Base-by-base conservation (phyloP, 2,113 vertebrate genomes). In the Microcebus ravelobensis region DNA sequence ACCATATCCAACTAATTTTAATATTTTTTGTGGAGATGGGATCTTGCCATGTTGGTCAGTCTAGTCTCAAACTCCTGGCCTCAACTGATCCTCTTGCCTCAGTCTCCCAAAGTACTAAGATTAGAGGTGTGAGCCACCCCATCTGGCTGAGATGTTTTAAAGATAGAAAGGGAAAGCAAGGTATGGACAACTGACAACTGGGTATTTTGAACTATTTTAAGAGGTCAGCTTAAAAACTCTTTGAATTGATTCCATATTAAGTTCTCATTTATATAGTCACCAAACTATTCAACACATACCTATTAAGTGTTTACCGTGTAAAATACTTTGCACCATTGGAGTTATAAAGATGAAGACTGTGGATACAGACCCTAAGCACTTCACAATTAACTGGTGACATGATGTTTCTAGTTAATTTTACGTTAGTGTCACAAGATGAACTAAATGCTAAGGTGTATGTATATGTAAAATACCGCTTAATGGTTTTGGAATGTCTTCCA, bases 161-260 rank as follows among this genome's bases (percentile, higher is more conserved):
- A 95, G 55, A 71, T 0, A 91, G 67, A 92, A 39, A 67, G 36
- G 77, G 20, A 86, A 91, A 67, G 77, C 39, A 77, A 48, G 31
- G 25, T 65, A 73, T 27, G 48, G n/a, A 57, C 48, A 12, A 45
- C 25, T 73, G 68, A 94, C 45, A 76, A 6, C 20, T 57, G 23
- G 45, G 10, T 39, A 92, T 68, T 52, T 82, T 92, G 45, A 95
- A 71, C 18, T 81, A 86, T 25, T 71, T 52, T 10, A 90, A 61
- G 42, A 87, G 48, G 68, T 31, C 45, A 90, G 20, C 11, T 25
- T 90, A 18, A 87, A 94, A 70, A 95, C 36, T 50, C 36, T 50
- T 85, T 68, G 68, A 84, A 91, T 42, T 81, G 67, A 94, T 76
- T 94, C 13, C 45, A 90, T 76, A 88, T 8, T 8, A 85, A 81